phyloP scores from a whole-genome alignment of 2,888 invertebrate species.

The Sminthurinus aureus region DNA sequence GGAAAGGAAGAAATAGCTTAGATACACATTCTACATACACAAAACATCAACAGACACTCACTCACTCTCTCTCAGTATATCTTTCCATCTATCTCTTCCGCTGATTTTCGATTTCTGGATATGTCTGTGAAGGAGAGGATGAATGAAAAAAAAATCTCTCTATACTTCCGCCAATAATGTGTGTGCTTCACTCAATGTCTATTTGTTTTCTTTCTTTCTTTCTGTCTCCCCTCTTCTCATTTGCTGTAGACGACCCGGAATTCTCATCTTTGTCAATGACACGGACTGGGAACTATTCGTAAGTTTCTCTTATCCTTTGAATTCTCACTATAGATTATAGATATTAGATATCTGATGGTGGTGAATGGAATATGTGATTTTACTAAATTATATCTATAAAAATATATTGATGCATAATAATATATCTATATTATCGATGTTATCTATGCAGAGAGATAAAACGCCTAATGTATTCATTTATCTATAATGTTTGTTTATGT shows the following conservation, averaged over 20 bases:
- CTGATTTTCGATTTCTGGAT: background rate
- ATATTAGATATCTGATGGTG: background rate
- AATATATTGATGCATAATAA: background rate
- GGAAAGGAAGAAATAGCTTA: background rate
- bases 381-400: background rate
- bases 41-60: background rate
- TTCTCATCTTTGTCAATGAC: slow-evolving; percentile 92
- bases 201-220: background rate
- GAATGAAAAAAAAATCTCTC: slow-evolving; percentile 3
- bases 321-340: too few species aligned
- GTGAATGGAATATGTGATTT: background rate
- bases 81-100: background rate
- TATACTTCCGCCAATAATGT: slow-evolving; percentile 26
- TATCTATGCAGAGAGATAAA: background rate
- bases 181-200: background rate
- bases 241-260: slow-evolving; percentile 77
- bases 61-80: background rate
- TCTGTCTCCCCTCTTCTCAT: slow-evolving; percentile 5
- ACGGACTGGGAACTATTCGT: slow-evolving; percentile 92
- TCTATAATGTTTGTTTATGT: background rate
- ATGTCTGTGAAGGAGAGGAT: background rate
- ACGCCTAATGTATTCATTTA: background rate
- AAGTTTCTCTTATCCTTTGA: slow-evolving; percentile 61
- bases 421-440: background rate
- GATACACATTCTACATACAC: too few species aligned